Evolutionary conservation across 2,888 invertebrate species (phyloP), one percentile per base, ranked within the genome.

Genomic region (Hypercompe scribonia): DNA sequence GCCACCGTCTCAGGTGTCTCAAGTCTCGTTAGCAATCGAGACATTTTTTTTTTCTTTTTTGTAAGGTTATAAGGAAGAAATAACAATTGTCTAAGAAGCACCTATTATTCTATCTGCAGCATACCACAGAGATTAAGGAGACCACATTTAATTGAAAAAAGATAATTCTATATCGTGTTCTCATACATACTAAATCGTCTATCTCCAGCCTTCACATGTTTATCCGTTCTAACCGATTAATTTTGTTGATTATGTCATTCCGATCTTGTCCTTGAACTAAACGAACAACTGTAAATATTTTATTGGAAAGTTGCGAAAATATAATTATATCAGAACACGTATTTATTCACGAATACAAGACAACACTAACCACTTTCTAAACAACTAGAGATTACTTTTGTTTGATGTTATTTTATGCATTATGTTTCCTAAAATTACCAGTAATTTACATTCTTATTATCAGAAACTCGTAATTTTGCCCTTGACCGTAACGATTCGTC

Each of bases 221-320:
- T 66, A 46, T 46, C 34, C 31, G 0, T 34, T 18, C 54, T 68
- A 34, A 11, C 10, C 46, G 50, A 50, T 54, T 33, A 68, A 50
- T n/a, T 61, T 34, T 50, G 46, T 50, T 50, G 46, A 50, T 50
- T 68, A 68, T 54, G 68, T 68, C 54, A 54, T 68, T 68, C 21
- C 15, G 24, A 54, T 18, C 34, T 67, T 50, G 24, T 7, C 54
- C 34, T 68, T 68, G 34, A 68, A 68, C 50, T 18, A 34, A 68
- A 15, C 54, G 46, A 13, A 68, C 50, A n/a, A 68, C n/a, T 36
- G 11, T 36, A 24, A 5, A 10, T n/a, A n/a, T 36, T n/a, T 36
- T 61, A 18, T 31, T 61, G 31, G 31, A 61, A 61, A 34, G 24
- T 64, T 24, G 24, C 34, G 10, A 64, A 31, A 33, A 50, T n/a